Evolutionary conservation across 1,140 invertebrate genomes (phyloP), one percentile per base, ranked within the genome.

Genomic region (Drosophila ananassae): DNA sequence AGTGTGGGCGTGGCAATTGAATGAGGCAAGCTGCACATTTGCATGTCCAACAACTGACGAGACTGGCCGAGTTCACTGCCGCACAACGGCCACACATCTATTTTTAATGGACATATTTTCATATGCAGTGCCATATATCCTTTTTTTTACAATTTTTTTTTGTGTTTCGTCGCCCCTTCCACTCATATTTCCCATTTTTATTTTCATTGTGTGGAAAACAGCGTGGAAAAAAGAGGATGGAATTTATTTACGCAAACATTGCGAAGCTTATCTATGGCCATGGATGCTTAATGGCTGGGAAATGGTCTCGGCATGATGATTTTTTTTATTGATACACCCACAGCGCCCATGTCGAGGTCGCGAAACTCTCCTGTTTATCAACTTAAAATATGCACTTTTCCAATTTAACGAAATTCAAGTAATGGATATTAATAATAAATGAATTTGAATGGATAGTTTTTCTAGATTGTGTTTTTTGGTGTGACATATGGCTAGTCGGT

Each of bases 31-130:
- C 41, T 25, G 48, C 66, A 12, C 66, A 69, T 69, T 69, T 69
- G 66, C 64, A 72, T 76, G 73, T 67, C 72, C 50, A 63, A 57
- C 63, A 53, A 71, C 54, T 72, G 62, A 54, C 50, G 60, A 72
- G 72, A 30, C 48, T 53, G 46, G 34, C n/a, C 54, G 56, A 56
- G 50, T 57, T 52, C 50, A 68, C 61, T 52, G 51, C 32, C 76
- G 30, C 55, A 74, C 39, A 67, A 75, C 71, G 61, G 72, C 79
- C 79, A 57, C 79, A 83, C 80, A 84, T 85, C 73, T 80, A 79
- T 80, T 80, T 85, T 84, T 85, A 84, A 85, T 84, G 81, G 67
- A 85, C 80, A 79, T 69, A 66, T 77, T 83, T 67, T 57, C 61
- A 57, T 83, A 60, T 83, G 73, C 63, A 76, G 69, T 53, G 57